Percentiles rank a stretch among this genome's conserved stretches.
Evolutionary conservation across 2,113 vertebrate species (phyloP).

Genomic region (Salvelinus fontinalis): DNA sequence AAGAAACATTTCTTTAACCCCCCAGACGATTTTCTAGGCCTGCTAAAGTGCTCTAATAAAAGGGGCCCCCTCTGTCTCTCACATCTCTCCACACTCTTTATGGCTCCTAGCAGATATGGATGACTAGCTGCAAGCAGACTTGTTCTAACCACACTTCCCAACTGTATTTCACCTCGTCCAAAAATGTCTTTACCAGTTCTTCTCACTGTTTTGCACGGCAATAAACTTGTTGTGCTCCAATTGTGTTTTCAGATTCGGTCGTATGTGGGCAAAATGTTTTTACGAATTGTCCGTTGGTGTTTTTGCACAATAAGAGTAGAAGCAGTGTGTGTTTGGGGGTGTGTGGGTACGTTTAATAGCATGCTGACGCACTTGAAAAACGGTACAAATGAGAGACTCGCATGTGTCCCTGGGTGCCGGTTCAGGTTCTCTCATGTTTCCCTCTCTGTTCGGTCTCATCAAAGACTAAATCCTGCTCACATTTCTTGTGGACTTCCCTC

Average conservation of each 20-base stretch:
- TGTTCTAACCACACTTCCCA: constrained; percentile 27
- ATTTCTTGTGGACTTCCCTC: constrained; percentile 15
- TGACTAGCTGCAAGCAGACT: constrained; percentile 40
- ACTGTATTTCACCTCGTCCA: constrained; percentile 1
- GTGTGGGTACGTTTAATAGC: constrained; percentile 3
- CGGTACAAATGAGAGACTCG: constrained; percentile 4
- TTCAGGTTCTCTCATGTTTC: constrained; percentile 13
- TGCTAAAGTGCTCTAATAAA: constrained; percentile 51
- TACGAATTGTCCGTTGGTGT: neutral
- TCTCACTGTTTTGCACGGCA: neutral
- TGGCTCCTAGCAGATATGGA: constrained; percentile 40
- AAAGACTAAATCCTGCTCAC: constrained; percentile 7
- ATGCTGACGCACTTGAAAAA: constrained; percentile 8
- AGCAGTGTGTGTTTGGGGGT: neutral
- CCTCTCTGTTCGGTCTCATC: constrained; percentile 15
- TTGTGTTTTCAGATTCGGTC: neutral
- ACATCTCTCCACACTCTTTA: constrained; percentile 28
- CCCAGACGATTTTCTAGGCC: constrained; percentile 40
- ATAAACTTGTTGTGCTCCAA: constrained; percentile 11
- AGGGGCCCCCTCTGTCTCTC: constrained; percentile 34
- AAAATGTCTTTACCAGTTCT: neutral
- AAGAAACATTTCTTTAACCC: constrained; percentile 43
- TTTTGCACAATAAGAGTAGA: neutral
- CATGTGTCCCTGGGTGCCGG: constrained; percentile 9
- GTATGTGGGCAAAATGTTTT: neutral